These are phyloP conservation scores for Athrips mouffetella DNA, from an alignment of 2,888 invertebrate species.

Conservation along the genomic window DNA sequence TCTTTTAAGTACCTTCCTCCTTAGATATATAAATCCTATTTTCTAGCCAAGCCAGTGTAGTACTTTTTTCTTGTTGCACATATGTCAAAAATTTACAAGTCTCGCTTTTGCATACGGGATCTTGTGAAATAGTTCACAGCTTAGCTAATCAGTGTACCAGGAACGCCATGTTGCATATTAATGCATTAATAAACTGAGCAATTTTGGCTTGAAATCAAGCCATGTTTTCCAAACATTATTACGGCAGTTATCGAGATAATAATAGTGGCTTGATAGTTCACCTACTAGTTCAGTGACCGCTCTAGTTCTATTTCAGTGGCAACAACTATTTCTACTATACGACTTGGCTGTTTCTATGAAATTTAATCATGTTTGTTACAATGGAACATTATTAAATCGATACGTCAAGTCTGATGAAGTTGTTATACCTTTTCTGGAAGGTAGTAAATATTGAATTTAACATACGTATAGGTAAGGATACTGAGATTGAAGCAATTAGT, in stretches of 20 bases:
- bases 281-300: constrained; percentile 58
- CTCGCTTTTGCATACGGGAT: constrained; percentile 12
- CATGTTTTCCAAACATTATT: constrained; percentile 57
- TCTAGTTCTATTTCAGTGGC: constrained; percentile 66
- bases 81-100: background rate
- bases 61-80: background rate
- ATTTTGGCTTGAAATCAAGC: constrained; percentile 47
- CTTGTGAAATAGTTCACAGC: too few relatives aligned
- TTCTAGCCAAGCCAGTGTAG: too few relatives aligned
- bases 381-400: constrained; percentile 7
- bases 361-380: constrained; percentile 13
- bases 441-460: constrained; percentile 2
- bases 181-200: constrained; percentile 30
- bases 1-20: too few relatives aligned
- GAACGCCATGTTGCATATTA: constrained; percentile 26
- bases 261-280: constrained; percentile 38
- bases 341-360: constrained; percentile 20
- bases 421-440: constrained; percentile 8
- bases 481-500: constrained; percentile 14
- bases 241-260: constrained; percentile 59
- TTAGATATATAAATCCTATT: too few relatives aligned
- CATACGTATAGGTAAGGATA: background rate
- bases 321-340: constrained; percentile 29
- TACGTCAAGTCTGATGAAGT: constrained; percentile 4
- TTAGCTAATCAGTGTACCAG: constrained; percentile 6